Base-by-base conservation (phyloP, 2,888 invertebrate genomes). In the Leptopilina syphax region DNA sequence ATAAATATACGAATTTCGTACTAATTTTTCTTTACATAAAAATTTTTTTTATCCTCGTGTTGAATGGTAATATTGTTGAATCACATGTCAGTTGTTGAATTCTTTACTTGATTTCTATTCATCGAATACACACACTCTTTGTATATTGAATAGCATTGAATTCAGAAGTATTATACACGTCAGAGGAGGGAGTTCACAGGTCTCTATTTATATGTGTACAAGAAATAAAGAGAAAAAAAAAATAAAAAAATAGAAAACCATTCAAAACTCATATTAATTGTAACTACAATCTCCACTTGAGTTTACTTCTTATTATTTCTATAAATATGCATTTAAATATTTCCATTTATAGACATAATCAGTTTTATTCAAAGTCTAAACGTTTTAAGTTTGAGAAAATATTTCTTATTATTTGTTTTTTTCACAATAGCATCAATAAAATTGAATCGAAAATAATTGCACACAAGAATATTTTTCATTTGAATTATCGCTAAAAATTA, bases 331-430 rank as follows among this genome's bases (percentile, higher is more conserved):
- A 63, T 63, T 63, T 24, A 63, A 18, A 60, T 60, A 63, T 63
- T 63, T 63, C 63, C 24, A 63, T 63, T 63, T 63, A 63, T 24
- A 63, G 63, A 63, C 63, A 63, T 63, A 63, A 63, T 63, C 63
- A 63, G 60, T 0, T 34, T 34, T 60, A 60, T 60, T 60, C 60
- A n/a, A 7, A 63, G 63, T 63, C 9, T 24, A 7, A 44, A 44
- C 50, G 9, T 50, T 60, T 60, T 60, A 12, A 60, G 18, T 24
- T 24, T 1, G n/a, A 24, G 18, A 63, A 63, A 63, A 63, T 24
- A 18, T 24, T 24, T 34, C 4, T 9, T 8, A 8, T 24, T 7
- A n/a, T 0, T 24, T 24, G 3, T 24, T 63, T 7, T 24, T 8
- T 3, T 24, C 63, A 63, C 44, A 44, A 44, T 44, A 34, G 34